These are phyloP conservation scores for Ctenochaetus hawaiiensis DNA, from an alignment of 2,797 vertebrate genomes.

Conservation along the genomic window DNA sequence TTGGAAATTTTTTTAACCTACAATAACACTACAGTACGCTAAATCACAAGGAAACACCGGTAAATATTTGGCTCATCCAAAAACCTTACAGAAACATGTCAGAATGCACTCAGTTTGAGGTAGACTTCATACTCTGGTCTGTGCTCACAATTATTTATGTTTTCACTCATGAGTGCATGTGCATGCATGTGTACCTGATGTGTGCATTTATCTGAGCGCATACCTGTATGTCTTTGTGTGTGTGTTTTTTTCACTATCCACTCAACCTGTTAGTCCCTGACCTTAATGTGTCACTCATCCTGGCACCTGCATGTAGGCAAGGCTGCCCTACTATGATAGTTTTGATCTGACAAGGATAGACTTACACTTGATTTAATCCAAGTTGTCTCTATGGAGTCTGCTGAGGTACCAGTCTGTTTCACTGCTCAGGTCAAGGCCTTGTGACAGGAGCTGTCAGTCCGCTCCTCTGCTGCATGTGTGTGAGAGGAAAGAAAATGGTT, in stretches of 20 bases:
- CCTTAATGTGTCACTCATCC: slow-evolving; percentile 80
- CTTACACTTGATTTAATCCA: slow-evolving; percentile 81
- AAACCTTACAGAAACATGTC: background rate
- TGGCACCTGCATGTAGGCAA: slow-evolving; percentile 75
- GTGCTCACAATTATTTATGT: slow-evolving; percentile 3
- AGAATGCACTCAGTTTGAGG: background rate
- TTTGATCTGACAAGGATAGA: slow-evolving; percentile 82
- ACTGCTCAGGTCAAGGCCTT: slow-evolving; percentile 73
- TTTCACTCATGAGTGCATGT: slow-evolving; percentile 13
- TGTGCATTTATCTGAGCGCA: slow-evolving; percentile 5
- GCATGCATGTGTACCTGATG: background rate
- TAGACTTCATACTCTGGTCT: background rate
- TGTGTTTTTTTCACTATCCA: background rate
- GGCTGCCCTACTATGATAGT: slow-evolving; percentile 71
- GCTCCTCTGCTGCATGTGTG: slow-evolving; percentile 19
- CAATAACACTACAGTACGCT: slow-evolving; percentile 11
- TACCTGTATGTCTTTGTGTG: slow-evolving; percentile 8
- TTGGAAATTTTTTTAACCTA: slow-evolving; percentile 10
- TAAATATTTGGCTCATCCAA: slow-evolving; percentile 14
- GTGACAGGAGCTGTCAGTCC: slow-evolving; percentile 75
- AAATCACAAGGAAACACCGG: slow-evolving; percentile 22
- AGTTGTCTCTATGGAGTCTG: slow-evolving; percentile 70
- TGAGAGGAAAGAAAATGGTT: slow-evolving; percentile 30
- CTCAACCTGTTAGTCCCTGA: slow-evolving; percentile 66
- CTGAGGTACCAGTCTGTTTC: slow-evolving; percentile 71